Percentiles rank a stretch among this genome's conserved stretches.
phyloP scores from a whole-genome alignment of 2,888 invertebrate species.

The Tipula vernalis region DNA sequence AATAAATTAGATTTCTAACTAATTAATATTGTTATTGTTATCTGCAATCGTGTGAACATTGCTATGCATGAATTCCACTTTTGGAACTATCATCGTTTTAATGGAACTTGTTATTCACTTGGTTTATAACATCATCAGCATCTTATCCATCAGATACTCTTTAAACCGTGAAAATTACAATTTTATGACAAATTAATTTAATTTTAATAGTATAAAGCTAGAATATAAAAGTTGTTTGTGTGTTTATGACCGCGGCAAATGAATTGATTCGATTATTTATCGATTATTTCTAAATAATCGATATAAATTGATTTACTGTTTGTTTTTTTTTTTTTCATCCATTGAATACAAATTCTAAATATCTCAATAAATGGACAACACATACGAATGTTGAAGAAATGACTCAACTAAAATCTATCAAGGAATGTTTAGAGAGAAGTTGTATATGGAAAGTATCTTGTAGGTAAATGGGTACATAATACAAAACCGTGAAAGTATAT shows the following conservation, averaged over 20 bases:
- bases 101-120: no score
- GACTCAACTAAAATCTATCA: neutral
- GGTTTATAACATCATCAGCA: neutral
- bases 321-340: neutral
- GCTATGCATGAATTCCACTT: neutral
- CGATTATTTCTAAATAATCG: neutral
- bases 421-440: no score
- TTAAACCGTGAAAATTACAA: neutral
- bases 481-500: no score
- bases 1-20: neutral
- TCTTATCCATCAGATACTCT: neutral
- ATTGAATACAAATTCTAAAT: neutral
- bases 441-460: no score
- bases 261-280: neutral
- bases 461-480: no score
- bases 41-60: neutral
- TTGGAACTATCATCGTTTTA: neutral
- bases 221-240: neutral
- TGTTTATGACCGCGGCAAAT: no score
- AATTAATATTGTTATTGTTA: neutral
- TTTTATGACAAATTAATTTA: constrained; percentile 8
- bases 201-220: neutral
- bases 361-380: neutral
- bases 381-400: neutral
- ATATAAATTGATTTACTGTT: neutral